Percentiles rank a stretch among this genome's conserved stretches.
phyloP scores from a whole-genome alignment of 2,797 vertebrate species.

The Luscinia megarhynchos region DNA sequence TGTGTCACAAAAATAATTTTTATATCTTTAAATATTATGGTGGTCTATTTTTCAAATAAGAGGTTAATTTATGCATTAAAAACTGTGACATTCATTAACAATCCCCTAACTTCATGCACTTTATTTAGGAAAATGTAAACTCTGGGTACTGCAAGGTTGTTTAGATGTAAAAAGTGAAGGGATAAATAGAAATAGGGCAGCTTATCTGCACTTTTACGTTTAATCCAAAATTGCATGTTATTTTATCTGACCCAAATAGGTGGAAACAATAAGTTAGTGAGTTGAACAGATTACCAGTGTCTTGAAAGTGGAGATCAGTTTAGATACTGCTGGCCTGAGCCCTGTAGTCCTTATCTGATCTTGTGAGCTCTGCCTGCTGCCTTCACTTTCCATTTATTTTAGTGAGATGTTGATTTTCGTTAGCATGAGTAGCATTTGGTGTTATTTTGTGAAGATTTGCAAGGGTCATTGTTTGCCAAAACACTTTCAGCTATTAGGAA shows the following conservation, averaged over 20 bases:
- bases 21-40: neutral
- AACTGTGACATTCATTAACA: neutral
- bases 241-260: conserved; percentile 38
- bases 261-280: neutral
- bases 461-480: neutral
- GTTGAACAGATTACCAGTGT: neutral
- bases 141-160: neutral
- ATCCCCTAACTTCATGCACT: neutral
- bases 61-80: conserved; percentile 2
- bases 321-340: neutral
- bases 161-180: neutral
- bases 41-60: conserved; percentile 13
- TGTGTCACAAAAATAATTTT: conserved; percentile 5
- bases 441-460: neutral
- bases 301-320: conserved; percentile 1
- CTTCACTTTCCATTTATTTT: neutral
- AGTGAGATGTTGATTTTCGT: neutral
- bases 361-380: neutral
- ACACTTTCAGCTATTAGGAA: neutral
- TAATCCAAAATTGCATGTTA: conserved; percentile 39
- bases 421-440: neutral
- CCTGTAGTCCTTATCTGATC: neutral
- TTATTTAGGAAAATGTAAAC: conserved; percentile 18
- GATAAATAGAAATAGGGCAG: conserved; percentile 38
- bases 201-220: neutral